Base-by-base conservation (phyloP, 1,140 invertebrate genomes). In the Thalassaphorura encarpata region DNA sequence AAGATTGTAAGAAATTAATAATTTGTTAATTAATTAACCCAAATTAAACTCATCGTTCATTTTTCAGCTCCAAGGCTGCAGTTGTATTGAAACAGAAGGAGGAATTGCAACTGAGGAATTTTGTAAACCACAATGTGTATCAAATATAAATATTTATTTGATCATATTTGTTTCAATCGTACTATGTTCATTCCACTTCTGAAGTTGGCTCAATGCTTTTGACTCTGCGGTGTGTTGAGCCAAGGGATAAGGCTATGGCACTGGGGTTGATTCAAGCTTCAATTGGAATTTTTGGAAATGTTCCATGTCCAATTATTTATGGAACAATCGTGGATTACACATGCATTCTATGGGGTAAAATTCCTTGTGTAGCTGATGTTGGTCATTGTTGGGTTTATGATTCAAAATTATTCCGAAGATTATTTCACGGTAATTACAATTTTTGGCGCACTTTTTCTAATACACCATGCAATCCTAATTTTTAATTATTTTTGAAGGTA, bases 221-320 rank as follows among this genome's bases (percentile, higher is more conserved):
- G 18, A 92, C 90, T 56, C 80, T 94, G 64, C 80, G 89, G 48
- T 94, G 89, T 68, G 90, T 91, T 19, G 86, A 92, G 72, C 87
- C 88, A 23, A 79, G 82, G 73, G 89, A 94, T 70, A 93, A 93
- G 72, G 89, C 89, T 31, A 91, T 93, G 88, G 90, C 90, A 48
- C 78, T 94, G 66, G 90, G 89, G 16, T 80, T 94, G 55, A 90
- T 94, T 70, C 87, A 91, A 68, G 92, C 90, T 73, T 88, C 89
- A 47, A 92, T 92, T 63, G 89, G 89, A 36, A 76, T 93, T 58
- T 91, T 93, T 72, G 89, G 89, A 56, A 94, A 92, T 70, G 88
- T 93, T 61, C 89, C 89, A 62, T 94, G 89, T 73, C 87, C 89
- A 16, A 89, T 92, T 66, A 81, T 94, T 60, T 94, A 93, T 72